These are phyloP conservation scores for Pyrrhosoma nymphula DNA, from an alignment of 2,888 invertebrate genomes.

Conservation along the genomic window DNA sequence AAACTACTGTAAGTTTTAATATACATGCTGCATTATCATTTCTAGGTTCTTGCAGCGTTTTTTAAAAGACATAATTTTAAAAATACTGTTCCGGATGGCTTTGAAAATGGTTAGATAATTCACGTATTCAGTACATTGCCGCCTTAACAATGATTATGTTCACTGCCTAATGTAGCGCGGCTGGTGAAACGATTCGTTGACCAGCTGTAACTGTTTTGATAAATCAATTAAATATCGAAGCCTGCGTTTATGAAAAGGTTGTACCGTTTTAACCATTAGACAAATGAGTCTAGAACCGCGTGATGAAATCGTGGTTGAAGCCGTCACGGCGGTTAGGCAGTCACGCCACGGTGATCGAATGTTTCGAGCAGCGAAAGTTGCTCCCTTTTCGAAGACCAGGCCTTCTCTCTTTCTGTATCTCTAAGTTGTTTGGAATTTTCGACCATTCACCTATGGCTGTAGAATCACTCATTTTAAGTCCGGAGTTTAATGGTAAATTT, in stretches of 20 bases:
- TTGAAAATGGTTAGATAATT: too few species aligned
- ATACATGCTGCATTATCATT: too few species aligned
- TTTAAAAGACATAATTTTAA: too few species aligned
- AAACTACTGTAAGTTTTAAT: too few species aligned
- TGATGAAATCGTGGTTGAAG: background rate
- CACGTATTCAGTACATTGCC: too few species aligned
- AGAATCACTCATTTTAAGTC: background rate
- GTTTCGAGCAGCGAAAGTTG: slow-evolving; percentile 8
- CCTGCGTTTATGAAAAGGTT: background rate
- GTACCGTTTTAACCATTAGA: background rate
- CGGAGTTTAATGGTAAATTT: background rate
- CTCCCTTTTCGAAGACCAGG: background rate
- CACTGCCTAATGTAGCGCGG: too few species aligned
- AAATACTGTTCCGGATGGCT: too few species aligned
- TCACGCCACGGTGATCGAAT: slow-evolving; percentile 34
- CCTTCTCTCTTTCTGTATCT: background rate
- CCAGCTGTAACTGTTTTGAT: background rate
- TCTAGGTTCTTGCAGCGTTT: too few species aligned
- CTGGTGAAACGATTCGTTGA: too few species aligned
- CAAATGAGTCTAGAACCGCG: background rate
- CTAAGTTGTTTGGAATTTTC: background rate
- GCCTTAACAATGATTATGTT: too few species aligned
- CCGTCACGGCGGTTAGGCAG: too few species aligned
- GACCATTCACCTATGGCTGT: background rate
- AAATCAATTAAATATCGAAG: background rate